These are phyloP conservation scores for Trogon surrucura DNA, from an alignment of 2,113 vertebrate species.

Conservation along the genomic window DNA sequence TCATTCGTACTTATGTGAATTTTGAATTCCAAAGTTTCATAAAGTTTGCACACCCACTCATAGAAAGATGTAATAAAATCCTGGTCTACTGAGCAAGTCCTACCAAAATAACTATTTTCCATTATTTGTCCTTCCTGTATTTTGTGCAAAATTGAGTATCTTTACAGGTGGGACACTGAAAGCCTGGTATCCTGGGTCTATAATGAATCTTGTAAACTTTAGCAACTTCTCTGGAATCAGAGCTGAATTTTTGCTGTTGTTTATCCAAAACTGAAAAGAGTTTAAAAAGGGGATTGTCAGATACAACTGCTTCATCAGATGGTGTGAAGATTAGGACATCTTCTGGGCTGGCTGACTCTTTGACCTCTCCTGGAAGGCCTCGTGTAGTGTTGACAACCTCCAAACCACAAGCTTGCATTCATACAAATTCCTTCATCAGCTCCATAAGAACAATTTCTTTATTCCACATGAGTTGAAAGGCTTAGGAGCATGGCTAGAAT, in stretches of 20 bases:
- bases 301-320: not conserved
- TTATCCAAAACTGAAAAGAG: not conserved
- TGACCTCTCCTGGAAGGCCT: not conserved
- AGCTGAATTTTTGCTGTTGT: not conserved
- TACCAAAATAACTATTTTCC: not conserved
- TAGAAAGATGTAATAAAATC: not conserved
- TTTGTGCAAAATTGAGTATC: not conserved
- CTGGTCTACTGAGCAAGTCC: not conserved
- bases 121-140: not conserved
- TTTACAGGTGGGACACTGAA: not conserved
- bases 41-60: not conserved
- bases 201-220: not conserved
- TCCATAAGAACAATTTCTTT: not conserved
- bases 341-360: not conserved
- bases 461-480: not conserved
- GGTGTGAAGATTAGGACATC: not conserved
- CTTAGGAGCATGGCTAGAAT: not conserved
- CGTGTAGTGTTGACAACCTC: not conserved
- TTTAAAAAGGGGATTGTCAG: not conserved
- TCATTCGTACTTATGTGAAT: not conserved
- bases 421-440: not conserved
- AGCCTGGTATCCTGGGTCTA: not conserved
- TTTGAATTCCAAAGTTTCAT: not conserved
- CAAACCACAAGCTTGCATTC: not conserved
- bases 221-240: not conserved